Evolutionary conservation across 2,888 invertebrate genomes (phyloP).

Genomic region (Meiosimyza platycephala): DNA sequence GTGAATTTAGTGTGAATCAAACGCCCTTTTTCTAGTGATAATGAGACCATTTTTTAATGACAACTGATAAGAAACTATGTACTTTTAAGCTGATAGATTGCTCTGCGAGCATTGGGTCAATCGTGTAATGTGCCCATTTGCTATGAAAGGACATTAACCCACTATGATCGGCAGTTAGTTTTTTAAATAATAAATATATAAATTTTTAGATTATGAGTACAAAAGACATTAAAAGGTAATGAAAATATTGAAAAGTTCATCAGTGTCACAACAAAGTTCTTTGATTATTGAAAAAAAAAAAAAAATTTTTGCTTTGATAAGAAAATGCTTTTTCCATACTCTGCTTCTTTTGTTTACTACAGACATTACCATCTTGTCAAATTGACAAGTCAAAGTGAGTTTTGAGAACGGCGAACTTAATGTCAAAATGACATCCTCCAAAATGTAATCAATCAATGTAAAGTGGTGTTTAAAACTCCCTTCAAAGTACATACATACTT

Average conservation of each 20-base stretch:
- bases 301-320: too few species aligned
- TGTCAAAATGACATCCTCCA: too few species aligned
- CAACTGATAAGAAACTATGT: neutral
- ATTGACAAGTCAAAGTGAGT: too few species aligned
- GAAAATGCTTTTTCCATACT: too few species aligned
- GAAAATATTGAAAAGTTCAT: neutral
- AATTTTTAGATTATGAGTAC: too few species aligned
- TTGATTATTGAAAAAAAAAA: too few species aligned
- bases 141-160: neutral
- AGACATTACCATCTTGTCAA: too few species aligned
- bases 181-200: slow-evolving; percentile 1
- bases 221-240: neutral
- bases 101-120: neutral
- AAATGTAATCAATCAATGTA: too few species aligned
- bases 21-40: slow-evolving; percentile 3
- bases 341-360: too few species aligned
- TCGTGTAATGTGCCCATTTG: neutral
- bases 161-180: slow-evolving; percentile 25
- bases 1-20: slow-evolving; percentile 8
- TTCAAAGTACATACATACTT: too few species aligned
- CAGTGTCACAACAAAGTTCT: neutral
- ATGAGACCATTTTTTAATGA: neutral
- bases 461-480: too few species aligned
- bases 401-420: too few species aligned
- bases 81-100: slow-evolving; percentile 4